A percentile compares a stretch with the other conserved stretches of the same genome.
Evolutionary conservation across 2,797 vertebrate genomes (phyloP).

Genomic region (Sebastes paucispinis): DNA sequence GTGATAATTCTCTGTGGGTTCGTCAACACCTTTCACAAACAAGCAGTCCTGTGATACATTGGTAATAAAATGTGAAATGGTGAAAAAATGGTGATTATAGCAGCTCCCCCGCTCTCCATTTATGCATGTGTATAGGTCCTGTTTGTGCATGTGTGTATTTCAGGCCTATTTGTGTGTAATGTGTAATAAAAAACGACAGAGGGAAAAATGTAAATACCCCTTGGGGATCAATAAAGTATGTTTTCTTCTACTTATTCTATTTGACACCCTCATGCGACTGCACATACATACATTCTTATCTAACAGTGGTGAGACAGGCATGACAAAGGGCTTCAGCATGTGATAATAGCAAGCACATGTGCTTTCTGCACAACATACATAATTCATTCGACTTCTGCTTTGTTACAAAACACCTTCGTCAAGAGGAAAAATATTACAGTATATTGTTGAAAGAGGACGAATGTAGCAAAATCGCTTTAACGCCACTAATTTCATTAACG

Average conservation of each 20-base stretch:
- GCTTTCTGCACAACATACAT: background rate
- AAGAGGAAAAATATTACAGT: background rate
- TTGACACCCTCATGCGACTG: background rate
- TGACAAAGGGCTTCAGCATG: background rate
- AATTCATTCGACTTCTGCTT: background rate
- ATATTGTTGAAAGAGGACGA: background rate
- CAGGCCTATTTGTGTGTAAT: no score
- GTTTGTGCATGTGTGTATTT: no score
- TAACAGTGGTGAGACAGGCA: background rate
- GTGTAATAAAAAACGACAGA: no score
- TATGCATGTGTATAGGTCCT: no score
- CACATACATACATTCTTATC: background rate
- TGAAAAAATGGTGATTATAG: no score
- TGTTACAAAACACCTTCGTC: background rate
- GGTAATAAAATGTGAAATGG: no score
- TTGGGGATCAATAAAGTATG: background rate
- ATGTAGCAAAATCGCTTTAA: background rate
- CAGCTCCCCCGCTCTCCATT: no score
- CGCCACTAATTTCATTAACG: no score
- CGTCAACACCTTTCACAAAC: no score
- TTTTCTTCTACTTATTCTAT: background rate
- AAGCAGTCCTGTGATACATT: no score
- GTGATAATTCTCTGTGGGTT: no score
- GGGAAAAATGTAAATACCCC: no score
- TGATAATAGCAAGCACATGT: background rate